Percentiles rank a stretch among this genome's conserved stretches.
phyloP scores from a whole-genome alignment of 2,888 invertebrate species.

The Atherix ibis region DNA sequence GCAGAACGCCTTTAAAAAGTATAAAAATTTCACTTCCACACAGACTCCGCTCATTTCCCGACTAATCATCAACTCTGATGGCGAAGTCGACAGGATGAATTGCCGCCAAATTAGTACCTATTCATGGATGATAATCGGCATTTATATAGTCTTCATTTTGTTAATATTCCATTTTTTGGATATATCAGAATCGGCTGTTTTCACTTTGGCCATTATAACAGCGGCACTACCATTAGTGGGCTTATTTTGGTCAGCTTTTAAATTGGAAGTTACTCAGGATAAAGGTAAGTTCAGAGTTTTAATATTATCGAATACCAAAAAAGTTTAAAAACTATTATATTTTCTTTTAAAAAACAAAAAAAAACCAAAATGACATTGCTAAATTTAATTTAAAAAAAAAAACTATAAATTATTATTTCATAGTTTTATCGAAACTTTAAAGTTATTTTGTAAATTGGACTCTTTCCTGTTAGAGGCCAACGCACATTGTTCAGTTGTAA shows the following conservation, averaged over 20 bases:
- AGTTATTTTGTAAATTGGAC: too few relatives aligned
- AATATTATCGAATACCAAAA: too few relatives aligned
- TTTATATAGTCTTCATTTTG: conserved; percentile 35
- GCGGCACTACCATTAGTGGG: conserved; percentile 38
- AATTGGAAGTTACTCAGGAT: conserved; percentile 30
- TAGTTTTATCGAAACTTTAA: too few relatives aligned
- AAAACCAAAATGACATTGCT: too few relatives aligned
- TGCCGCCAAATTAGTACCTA: conserved; percentile 17
- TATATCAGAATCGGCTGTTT: conserved; percentile 40
- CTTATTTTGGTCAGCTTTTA: conserved; percentile 42
- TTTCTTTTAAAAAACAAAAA: too few relatives aligned
- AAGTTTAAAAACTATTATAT: too few relatives aligned
- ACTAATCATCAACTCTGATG: conserved; percentile 2
- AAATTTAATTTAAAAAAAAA: too few relatives aligned
- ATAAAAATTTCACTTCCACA: conserved; percentile 14
- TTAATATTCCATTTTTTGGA: conserved; percentile 37
- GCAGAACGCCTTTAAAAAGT: conserved; percentile 13
- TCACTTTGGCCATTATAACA: conserved; percentile 37
- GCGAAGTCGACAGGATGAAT: conserved; percentile 1
- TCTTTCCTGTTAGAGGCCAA: too few relatives aligned
- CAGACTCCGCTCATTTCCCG: conserved; percentile 15
- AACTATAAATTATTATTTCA: too few relatives aligned
- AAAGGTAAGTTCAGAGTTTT: conserved; percentile 20
- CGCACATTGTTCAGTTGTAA: too few relatives aligned
- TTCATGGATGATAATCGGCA: conserved; percentile 36